phyloP scores from a whole-genome alignment of 1,140 invertebrate genomes.

The Bombus fervidus region DNA sequence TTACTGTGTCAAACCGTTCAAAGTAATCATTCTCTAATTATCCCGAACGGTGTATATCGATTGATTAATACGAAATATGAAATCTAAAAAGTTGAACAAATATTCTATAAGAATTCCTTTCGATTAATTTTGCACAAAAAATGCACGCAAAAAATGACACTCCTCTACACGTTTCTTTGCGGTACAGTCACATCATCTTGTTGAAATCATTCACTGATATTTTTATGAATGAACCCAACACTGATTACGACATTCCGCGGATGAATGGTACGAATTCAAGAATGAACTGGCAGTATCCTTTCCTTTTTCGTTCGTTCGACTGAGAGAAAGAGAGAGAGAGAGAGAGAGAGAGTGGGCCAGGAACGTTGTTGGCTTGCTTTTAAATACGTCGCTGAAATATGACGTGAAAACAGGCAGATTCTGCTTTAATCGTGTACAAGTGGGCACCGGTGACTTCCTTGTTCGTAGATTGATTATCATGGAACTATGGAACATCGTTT shows the following conservation, averaged over 20 bases:
- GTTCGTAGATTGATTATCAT: slow-evolving; percentile 20
- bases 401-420: not conserved
- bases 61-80: too few relatives aligned
- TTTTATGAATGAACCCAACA: slow-evolving; percentile 63
- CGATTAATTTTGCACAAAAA: not conserved
- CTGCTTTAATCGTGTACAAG: not conserved
- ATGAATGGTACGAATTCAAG: slow-evolving; percentile 60
- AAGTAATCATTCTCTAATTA: too few relatives aligned
- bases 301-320: slow-evolving; percentile 24
- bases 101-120: not conserved
- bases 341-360: not conserved
- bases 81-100: not conserved
- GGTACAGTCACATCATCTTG: not conserved
- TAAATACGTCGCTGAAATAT: slow-evolving; percentile 1
- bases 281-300: slow-evolving; percentile 56
- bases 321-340: not conserved
- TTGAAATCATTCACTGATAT: slow-evolving; percentile 28
- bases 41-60: too few relatives aligned
- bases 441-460: slow-evolving; percentile 3
- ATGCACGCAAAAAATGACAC: not conserved
- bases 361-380: slow-evolving; percentile 47
- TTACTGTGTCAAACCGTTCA: too few relatives aligned
- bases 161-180: not conserved
- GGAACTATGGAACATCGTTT: not conserved
- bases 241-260: slow-evolving; percentile 56